Base-by-base conservation (phyloP, 2,797 vertebrate species). In the Dryobates pubescens region DNA sequence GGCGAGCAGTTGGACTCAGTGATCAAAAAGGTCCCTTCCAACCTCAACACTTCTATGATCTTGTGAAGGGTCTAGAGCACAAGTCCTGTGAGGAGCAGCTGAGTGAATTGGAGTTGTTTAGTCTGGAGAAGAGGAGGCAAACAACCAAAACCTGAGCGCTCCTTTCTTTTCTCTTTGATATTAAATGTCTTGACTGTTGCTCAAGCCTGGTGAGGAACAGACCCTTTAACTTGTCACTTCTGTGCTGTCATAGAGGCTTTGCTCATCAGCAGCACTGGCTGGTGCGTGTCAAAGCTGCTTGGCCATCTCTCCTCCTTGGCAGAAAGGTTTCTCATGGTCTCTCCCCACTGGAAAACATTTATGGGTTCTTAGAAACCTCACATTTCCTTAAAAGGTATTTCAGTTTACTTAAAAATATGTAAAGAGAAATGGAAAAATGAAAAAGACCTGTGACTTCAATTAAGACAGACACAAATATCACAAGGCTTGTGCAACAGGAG, bases 371-470 rank as follows among this genome's bases (percentile, higher is more conserved):
- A 43, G 41, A 43, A 43, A 43, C 41, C 41, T 43, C 41, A 43
- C 6, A 6, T 43, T 43, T 43, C 41, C 41, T 43, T 43, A 43
- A 16, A 43, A 43, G 41, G 41, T 17, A 43, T 43, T 43, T 43
- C 41, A 43, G 41, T 12, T 15, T 43, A 43, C 41, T 43, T 43
- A 43, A 43, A 43, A 43, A 43, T 43, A 43, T 43, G 41, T 15
- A 17, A n/a, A 9, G 26, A 18, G n/a, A 17, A 3, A 8, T 9
- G 14, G 6, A 13, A 15, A 5, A 2, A 3, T 2, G 1, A 7
- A 20, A 27, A 59, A 30, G n/a, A 71, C 9, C 13, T 47, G 54
- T n/a, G 8, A 49, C 32, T 19, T 63, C 36, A 68, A 79, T 54
- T 10, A 57, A 62, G 82, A 43, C 4, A 45, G 7, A 23, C 11